Percentiles rank a stretch among this genome's conserved stretches.
Evolutionary conservation across 2,888 invertebrate genomes (phyloP).

Genomic region (Asteroscopus sphinx): DNA sequence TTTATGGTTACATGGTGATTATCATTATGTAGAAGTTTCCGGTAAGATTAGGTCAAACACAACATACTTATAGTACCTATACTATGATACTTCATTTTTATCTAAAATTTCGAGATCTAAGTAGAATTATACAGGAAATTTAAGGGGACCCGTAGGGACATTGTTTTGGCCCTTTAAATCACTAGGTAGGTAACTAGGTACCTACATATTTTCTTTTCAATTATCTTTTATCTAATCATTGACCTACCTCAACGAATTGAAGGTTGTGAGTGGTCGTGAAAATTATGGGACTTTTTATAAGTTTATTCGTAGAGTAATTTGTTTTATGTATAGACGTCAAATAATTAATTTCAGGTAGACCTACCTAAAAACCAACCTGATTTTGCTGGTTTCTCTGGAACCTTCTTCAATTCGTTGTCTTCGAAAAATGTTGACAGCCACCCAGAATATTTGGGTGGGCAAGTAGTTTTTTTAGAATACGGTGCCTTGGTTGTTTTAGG

Average conservation of each 20-base stretch:
- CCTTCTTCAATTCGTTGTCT: slow-evolving; percentile 70
- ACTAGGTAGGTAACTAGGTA: too few relatives aligned
- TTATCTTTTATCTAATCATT: too few relatives aligned
- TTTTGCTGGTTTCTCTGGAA: slow-evolving; percentile 72
- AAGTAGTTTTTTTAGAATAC: slow-evolving; percentile 71
- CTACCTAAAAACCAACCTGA: slow-evolving; percentile 83
- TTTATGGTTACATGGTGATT: slow-evolving; percentile 31
- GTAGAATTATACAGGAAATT: too few relatives aligned
- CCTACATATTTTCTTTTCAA: too few relatives aligned
- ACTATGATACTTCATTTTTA: too few relatives aligned
- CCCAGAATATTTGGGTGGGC: slow-evolving; percentile 73
- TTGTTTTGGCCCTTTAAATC: too few relatives aligned
- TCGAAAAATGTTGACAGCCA: slow-evolving; percentile 80
- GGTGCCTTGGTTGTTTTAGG: slow-evolving; percentile 72
- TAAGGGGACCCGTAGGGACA: too few relatives aligned
- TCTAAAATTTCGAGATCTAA: too few relatives aligned
- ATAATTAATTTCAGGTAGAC: slow-evolving; percentile 51
- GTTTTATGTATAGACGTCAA: background rate
- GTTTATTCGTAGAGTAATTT: too few relatives aligned
- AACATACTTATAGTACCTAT: too few relatives aligned
- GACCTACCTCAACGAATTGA: background rate
- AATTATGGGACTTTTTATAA: background rate
- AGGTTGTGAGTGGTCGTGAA: too few relatives aligned
- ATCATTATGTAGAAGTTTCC: slow-evolving; percentile 30
- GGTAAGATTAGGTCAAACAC: slow-evolving; percentile 14